Evolutionary conservation across 2,797 vertebrate genomes (phyloP).

Genomic region (Halcyon smyrnensis): DNA sequence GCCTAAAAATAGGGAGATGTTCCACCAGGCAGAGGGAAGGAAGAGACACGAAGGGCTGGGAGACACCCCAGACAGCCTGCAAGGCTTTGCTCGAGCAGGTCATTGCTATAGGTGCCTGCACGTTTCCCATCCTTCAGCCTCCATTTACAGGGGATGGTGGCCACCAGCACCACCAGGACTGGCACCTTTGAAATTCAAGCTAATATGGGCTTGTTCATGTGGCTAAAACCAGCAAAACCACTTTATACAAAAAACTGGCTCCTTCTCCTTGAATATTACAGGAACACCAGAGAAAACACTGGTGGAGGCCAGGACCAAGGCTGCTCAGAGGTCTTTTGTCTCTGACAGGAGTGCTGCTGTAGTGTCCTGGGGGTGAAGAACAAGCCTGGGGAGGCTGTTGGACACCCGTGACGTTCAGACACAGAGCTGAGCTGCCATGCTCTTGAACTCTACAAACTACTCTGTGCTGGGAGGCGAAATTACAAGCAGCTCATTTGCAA

Average conservation of each 20-base stretch:
- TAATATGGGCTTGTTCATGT: not conserved
- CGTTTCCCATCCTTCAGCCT: not conserved
- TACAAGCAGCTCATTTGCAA: not conserved
- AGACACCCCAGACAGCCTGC: not conserved
- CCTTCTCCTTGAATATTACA: not conserved
- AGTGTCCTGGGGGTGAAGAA: not conserved
- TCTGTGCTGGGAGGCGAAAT: not conserved
- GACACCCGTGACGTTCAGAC: not conserved
- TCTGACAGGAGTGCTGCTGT: not conserved
- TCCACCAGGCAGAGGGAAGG: not conserved
- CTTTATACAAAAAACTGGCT: not conserved
- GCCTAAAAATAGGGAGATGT: conserved; percentile 47
- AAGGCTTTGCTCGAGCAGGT: not conserved
- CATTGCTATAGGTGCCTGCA: not conserved
- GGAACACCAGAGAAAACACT: not conserved
- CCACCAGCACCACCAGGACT: not conserved
- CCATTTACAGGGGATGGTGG: not conserved
- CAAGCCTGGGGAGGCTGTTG: not conserved
- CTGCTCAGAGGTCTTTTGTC: not conserved
- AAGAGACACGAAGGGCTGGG: not conserved
- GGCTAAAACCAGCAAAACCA: not conserved
- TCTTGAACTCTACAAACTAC: not conserved
- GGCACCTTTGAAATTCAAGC: not conserved
- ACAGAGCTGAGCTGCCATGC: not conserved
- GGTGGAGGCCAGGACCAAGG: not conserved